These are phyloP conservation scores for Philopotamus ludificatus DNA, from an alignment of 1,140 invertebrate genomes.

Conservation along the genomic window DNA sequence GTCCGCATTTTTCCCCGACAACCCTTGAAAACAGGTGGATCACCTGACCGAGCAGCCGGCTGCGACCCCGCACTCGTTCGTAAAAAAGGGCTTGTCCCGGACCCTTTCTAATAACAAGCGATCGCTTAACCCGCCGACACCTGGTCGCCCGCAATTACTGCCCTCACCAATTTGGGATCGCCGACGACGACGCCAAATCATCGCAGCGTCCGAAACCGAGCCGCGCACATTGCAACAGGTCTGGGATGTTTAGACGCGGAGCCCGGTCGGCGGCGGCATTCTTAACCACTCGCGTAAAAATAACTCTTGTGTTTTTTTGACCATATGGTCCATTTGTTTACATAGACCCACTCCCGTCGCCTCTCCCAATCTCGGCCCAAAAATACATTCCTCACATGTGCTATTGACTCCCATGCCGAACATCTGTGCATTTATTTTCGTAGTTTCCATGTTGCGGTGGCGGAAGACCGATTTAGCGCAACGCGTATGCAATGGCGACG, in stretches of 20 bases:
- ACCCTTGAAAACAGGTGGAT: constrained; percentile 31
- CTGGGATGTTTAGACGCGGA: constrained; percentile 10
- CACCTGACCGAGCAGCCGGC: constrained; percentile 27
- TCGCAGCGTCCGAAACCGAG: neutral
- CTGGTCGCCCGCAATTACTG: constrained; percentile 1
- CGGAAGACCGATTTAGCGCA: neutral
- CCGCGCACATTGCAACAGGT: constrained; percentile 10
- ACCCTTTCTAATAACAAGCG: constrained; percentile 11
- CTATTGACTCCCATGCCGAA: constrained; percentile 1
- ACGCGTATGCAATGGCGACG: neutral
- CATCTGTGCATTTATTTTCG: constrained; percentile 29
- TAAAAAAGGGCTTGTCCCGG: constrained; percentile 1
- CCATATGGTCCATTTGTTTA: constrained; percentile 41
- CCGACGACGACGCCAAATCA: neutral
- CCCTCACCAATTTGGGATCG: neutral
- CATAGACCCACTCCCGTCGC: constrained; percentile 4
- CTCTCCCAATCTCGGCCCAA: constrained; percentile 24
- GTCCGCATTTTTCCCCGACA: neutral
- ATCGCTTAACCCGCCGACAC: constrained; percentile 2
- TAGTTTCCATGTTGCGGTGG: constrained; percentile 6
- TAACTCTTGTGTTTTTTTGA: constrained; percentile 34
- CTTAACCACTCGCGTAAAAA: too few species aligned
- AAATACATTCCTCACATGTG: constrained; percentile 21
- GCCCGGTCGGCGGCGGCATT: too few species aligned
- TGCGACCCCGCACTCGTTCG: neutral